Evolutionary conservation across 92 coral and sea anemone species (phyloP).

Genomic region (Paragorgia papillata): DNA sequence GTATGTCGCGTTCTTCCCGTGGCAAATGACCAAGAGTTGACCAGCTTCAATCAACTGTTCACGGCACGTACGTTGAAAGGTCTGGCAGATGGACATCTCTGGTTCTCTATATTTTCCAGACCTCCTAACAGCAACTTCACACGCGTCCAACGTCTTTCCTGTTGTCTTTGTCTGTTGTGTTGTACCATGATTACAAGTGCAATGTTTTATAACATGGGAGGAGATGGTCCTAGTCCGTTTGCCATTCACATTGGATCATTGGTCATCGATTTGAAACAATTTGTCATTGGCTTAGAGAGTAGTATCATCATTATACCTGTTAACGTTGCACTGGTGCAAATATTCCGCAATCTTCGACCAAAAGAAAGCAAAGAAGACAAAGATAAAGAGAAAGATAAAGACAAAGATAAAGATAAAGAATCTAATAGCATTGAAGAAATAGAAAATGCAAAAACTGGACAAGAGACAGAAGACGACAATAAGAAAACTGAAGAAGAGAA

Average conservation of each 20-base stretch:
- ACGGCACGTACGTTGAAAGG: constrained; percentile 87
- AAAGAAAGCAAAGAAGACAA: constrained; percentile 39
- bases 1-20: constrained; percentile 83
- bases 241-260: constrained; percentile 70
- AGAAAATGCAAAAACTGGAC: not conserved
- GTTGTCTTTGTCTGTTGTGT: constrained; percentile 73
- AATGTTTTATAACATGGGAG: constrained; percentile 78
- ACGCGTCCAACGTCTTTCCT: constrained; percentile 78
- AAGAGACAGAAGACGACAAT: constrained; percentile 42
- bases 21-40: constrained; percentile 78
- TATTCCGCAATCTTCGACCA: constrained; percentile 74
- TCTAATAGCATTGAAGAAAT: not conserved
- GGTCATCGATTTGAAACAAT: constrained; percentile 67
- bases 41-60: constrained; percentile 82
- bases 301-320: constrained; percentile 90
- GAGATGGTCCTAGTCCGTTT: constrained; percentile 51
- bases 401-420: constrained; percentile 23
- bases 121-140: constrained; percentile 79
- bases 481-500: constrained; percentile 24
- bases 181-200: constrained; percentile 86
- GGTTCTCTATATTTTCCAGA: constrained; percentile 74
- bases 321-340: constrained; percentile 81
- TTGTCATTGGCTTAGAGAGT: constrained; percentile 83
- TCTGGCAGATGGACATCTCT: constrained; percentile 91
- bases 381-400: constrained; percentile 44